Evolutionary conservation across 2,888 invertebrate genomes (phyloP).

Genomic region (Nomada hirtipes): DNA sequence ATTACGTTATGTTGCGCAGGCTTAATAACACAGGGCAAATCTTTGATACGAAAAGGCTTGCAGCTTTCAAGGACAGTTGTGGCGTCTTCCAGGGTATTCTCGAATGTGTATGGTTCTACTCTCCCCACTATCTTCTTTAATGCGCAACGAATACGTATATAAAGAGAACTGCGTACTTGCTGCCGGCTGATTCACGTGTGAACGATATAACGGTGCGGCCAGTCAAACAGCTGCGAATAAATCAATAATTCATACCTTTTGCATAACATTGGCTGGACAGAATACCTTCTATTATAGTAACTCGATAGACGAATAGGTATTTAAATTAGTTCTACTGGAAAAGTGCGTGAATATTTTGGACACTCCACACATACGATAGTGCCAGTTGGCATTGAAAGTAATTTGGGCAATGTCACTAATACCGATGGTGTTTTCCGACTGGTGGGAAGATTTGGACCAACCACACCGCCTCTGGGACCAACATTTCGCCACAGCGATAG

Average conservation of each 20-base stretch:
- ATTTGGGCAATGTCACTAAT: conserved; percentile 90
- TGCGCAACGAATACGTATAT: conserved; percentile 57
- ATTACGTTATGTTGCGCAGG: conserved; percentile 23
- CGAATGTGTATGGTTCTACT: neutral
- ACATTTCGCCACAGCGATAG: conserved; percentile 91
- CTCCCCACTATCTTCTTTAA: conserved; percentile 21
- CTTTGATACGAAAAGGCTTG: conserved; percentile 3
- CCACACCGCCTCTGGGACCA: conserved; percentile 92
- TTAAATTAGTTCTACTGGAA: neutral
- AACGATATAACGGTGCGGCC: conserved; percentile 20
- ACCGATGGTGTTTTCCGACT: conserved; percentile 92
- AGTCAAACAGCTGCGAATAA: conserved; percentile 19
- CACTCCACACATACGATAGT: too few relatives aligned
- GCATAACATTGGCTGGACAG: conserved; percentile 2
- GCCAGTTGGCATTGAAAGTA: neutral
- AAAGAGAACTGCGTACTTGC: conserved; percentile 47
- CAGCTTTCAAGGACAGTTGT: conserved; percentile 25
- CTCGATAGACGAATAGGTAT: neutral
- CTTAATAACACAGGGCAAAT: neutral
- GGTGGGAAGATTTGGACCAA: conserved; percentile 92
- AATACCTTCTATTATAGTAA: neutral
- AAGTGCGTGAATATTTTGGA: neutral
- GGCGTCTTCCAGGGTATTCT: conserved; percentile 39
- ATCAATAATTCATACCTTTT: conserved; percentile 4
- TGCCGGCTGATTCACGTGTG: conserved; percentile 32